Evolutionary conservation across 2,797 vertebrate genomes (phyloP), one percentile per base, ranked within the genome.

Genomic region (Sciaenops ocellatus): DNA sequence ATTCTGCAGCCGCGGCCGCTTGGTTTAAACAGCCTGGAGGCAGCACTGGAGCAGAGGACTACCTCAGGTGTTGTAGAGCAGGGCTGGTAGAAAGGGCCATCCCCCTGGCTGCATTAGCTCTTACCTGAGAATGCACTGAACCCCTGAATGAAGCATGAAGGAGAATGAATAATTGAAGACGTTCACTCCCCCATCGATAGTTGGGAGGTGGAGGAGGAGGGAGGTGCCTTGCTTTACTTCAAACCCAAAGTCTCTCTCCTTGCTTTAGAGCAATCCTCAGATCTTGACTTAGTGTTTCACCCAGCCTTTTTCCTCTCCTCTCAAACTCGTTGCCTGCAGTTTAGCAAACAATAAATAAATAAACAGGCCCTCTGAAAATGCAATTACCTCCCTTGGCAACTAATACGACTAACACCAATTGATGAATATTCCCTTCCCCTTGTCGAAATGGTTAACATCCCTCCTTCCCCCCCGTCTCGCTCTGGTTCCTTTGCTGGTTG

Each of bases 121-220:
- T 82, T 84, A 93, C 92, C 93, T 91, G 92, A 91, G 87, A 92
- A 92, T 87, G 92, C 89, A 81, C 82, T 72, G 83, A 89, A 89
- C 34, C 88, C 84, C 69, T 89, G 93, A 93, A 92, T 93, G 93
- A 92, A 92, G 93, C 92, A 94, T 93, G 93, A 93, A 85, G 84
- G 74, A 87, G 90, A 93, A 94, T 94, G 89, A 93, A 94, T 93
- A 87, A 92, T 93, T 89, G 68, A 94, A 89, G 77, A 84, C 6
- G 50, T 82, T 90, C 80, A 85, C 89, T 91, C 77, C 87, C 85
- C 84, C 79, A 82, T 89, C 51, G 51, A 89, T 89, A 92, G 80
- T 84, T 85, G 82, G 86, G 87, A 92, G 89, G 86, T 85, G 90
- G 90, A 92, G 92, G 92, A 90, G 90, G 90, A 90, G 90, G 91